phyloP scores from a whole-genome alignment of 2,888 invertebrate species.

The Cactoblastis cactorum region DNA sequence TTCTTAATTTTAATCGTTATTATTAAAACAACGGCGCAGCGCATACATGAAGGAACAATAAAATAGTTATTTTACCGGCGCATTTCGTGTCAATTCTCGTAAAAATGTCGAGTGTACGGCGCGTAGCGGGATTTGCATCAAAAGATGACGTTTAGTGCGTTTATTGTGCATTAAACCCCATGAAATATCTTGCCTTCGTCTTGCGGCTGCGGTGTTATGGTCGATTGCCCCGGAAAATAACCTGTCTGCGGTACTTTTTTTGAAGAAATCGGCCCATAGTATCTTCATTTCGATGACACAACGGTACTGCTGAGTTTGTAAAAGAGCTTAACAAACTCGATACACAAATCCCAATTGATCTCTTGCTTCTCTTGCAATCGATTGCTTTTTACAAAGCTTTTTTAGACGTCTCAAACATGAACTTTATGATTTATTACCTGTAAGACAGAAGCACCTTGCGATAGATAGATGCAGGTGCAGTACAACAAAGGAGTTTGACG shows the following conservation, averaged over 20 bases:
- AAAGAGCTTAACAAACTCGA: constrained; percentile 12
- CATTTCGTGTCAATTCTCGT: constrained; percentile 53
- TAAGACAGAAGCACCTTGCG: constrained; percentile 71
- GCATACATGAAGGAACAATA: constrained; percentile 54
- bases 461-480: constrained; percentile 54
- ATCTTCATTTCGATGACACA: constrained; percentile 16
- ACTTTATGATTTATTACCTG: constrained; percentile 56
- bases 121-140: constrained; percentile 56
- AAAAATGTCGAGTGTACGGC: constrained; percentile 51
- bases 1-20: constrained; percentile 70
- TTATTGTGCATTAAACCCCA: constrained; percentile 50
- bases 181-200: constrained; percentile 39
- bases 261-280: constrained; percentile 31
- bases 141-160: constrained; percentile 49
- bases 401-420: constrained; percentile 18
- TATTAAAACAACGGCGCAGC: constrained; percentile 67
- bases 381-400: background rate
- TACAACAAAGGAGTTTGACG: constrained; percentile 54
- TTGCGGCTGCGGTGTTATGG: constrained; percentile 50
- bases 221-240: constrained; percentile 49
- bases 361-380: background rate
- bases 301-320: constrained; percentile 8
- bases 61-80: constrained; percentile 62
- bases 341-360: background rate
- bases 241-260: constrained; percentile 39